These are phyloP conservation scores for Pseudonaja textilis DNA, from an alignment of 2,113 vertebrate genomes.

Conservation along the genomic window DNA sequence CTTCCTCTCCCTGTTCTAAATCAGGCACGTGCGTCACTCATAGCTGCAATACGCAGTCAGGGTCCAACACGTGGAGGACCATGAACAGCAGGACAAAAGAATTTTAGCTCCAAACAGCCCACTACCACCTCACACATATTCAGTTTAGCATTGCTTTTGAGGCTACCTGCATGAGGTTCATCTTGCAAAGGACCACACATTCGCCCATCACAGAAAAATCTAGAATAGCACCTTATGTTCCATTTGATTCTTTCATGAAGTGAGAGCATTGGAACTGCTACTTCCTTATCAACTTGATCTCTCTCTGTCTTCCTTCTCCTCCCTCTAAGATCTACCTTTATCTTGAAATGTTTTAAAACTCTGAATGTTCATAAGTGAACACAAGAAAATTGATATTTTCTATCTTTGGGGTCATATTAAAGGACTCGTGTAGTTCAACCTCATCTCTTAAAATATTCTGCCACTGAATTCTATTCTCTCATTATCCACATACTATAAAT, in stretches of 20 bases:
- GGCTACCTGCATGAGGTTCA: background rate
- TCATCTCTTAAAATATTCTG: background rate
- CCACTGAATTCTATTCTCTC: background rate
- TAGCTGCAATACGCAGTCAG: conserved; percentile 27
- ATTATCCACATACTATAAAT: background rate
- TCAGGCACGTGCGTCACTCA: conserved; percentile 32
- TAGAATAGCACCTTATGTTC: background rate
- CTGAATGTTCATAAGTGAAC: background rate
- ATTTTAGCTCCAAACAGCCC: background rate
- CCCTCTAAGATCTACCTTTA: background rate
- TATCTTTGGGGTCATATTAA: background rate
- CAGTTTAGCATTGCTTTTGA: background rate
- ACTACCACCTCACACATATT: background rate
- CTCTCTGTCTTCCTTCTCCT: background rate
- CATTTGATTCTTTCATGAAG: background rate
- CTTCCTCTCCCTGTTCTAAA: conserved; percentile 38
- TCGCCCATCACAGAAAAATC: background rate
- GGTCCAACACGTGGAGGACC: conserved; percentile 15
- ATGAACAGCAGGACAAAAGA: conserved; percentile 50
- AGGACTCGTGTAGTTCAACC: background rate
- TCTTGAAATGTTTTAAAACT: background rate
- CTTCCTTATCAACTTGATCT: background rate
- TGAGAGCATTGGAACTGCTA: background rate
- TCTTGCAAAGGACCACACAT: background rate
- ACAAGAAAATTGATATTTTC: background rate